Percentiles rank a stretch among this genome's conserved stretches.
Conservation (phyloP, 2,888 invertebrate genomes). For the Kuschelorhynchus macadamiae region DNA sequence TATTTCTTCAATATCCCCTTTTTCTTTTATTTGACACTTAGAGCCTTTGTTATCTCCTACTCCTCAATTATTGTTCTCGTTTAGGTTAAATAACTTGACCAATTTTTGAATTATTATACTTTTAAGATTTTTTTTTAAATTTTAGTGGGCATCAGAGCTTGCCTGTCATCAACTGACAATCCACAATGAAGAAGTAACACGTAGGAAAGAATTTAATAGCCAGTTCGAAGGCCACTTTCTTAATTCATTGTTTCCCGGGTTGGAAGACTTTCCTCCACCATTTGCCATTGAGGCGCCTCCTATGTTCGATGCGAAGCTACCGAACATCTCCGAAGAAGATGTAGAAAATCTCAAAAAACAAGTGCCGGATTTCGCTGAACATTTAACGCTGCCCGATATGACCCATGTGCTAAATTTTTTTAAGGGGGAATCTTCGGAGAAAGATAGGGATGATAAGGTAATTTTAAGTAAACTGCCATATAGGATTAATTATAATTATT, state of each 20-base stretch:
- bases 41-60: too few relatives aligned
- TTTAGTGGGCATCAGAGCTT: slow-evolving; percentile 86
- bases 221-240: slow-evolving; percentile 89
- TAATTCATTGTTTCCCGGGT: slow-evolving; percentile 88
- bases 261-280: slow-evolving; percentile 84
- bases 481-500: too few relatives aligned
- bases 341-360: slow-evolving; percentile 76
- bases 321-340: slow-evolving; percentile 66
- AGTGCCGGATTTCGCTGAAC: slow-evolving; percentile 76
- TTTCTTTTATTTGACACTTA: too few relatives aligned
- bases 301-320: slow-evolving; percentile 74
- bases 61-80: too few relatives aligned
- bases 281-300: slow-evolving; percentile 87
- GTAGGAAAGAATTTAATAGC: slow-evolving; percentile 83
- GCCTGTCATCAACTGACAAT: slow-evolving; percentile 84
- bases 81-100: too few relatives aligned
- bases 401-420: slow-evolving; percentile 81
- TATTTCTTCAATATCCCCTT: too few relatives aligned
- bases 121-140: slow-evolving; percentile 32
- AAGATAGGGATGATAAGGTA: slow-evolving; percentile 55
- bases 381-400: slow-evolving; percentile 79
- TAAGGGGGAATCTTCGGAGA: slow-evolving; percentile 53
- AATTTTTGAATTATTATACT: too few relatives aligned
- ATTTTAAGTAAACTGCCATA: too few relatives aligned
- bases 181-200: slow-evolving; percentile 85